Evolutionary conservation across 2,797 vertebrate species (phyloP).

Genomic region (Delichon dasypus): DNA sequence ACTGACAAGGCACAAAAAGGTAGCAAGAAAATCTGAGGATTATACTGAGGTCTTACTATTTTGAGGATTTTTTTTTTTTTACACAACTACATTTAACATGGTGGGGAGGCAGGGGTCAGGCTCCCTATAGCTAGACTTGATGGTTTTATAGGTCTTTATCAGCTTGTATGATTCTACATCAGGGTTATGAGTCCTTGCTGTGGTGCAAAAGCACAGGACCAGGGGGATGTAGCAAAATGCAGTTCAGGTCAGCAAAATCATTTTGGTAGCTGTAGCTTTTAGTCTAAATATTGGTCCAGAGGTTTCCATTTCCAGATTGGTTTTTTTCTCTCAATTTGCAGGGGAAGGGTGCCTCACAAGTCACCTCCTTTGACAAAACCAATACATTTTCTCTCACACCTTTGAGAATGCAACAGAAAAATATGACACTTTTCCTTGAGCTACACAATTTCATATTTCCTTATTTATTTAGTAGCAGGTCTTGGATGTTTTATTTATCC

Average conservation of each 20-base stretch:
- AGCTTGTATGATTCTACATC: rapidly evolving
- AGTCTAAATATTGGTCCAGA: neutral
- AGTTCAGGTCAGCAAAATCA: rapidly evolving
- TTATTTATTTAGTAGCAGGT: neutral
- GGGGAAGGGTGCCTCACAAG: neutral
- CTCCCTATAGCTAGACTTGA: rapidly evolving
- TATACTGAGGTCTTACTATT: neutral
- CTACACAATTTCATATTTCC: neutral
- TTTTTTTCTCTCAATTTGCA: neutral
- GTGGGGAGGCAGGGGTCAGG: rapidly evolving
- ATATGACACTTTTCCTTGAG: neutral
- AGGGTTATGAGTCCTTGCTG: neutral
- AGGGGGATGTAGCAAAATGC: neutral
- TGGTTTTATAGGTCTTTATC: neutral
- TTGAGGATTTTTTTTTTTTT: neutral
- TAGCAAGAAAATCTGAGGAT: neutral
- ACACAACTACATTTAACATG: neutral
- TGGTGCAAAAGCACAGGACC: neutral
- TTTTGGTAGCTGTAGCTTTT: neutral
- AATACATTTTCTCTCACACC: neutral
- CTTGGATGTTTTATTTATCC: neutral
- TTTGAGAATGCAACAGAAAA: neutral
- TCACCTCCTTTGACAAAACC: neutral
- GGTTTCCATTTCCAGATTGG: neutral
- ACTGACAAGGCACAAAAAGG: neutral